Evolutionary conservation across 37 sponge, comb jelly and placozoan species (phyloP), one percentile per base, ranked within the genome.

Genomic region (Hexactinellida sp.): DNA sequence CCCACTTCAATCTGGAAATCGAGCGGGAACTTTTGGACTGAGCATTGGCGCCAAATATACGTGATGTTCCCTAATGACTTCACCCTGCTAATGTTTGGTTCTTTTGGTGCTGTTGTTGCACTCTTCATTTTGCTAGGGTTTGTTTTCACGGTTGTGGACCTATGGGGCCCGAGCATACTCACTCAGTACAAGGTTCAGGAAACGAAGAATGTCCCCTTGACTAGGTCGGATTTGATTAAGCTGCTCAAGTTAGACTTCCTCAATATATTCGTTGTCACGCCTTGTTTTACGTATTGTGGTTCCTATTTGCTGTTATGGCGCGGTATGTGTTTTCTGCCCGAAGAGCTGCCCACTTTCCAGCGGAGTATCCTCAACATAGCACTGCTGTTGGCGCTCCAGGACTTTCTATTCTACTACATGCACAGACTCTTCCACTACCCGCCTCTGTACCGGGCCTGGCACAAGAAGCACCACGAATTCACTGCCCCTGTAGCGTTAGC

Each of bases 381-480:
- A 10, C 76, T 63, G 3, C 21, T 63, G 19, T 23, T 63, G 3
- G 21, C 13, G 32, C 3, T 63, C 19, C 76, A 63, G 76, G 76
- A 63, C 76, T 10, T 63, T 23, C 34, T 63, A 10, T 63, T 63
- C 76, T 63, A 63, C 34, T 63, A 63, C 34, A 10, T 63, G 30
- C 76, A 63, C 34, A 63, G 76, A 63, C 34, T 63, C 19, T 63
- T 63, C 34, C 76, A 63, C 34, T 63, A 63, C 76, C 76, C 76
- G 21, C 76, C 76, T 63, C 76, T 63, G 19, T 63, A 63, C 34
- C 76, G 76, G 3, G 76, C 76, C 76, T 63, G 30, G 28, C 76
- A 63, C 76, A 63, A 63, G 76, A 63, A n/a, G 76, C 76, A 63
- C 34, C 76, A 63, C 76, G 76, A 63, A 23, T 63, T 63, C 76